Evolutionary conservation across 2,888 invertebrate species (phyloP), one percentile per base, ranked within the genome.

Genomic region (Ichneumoninae sp.): DNA sequence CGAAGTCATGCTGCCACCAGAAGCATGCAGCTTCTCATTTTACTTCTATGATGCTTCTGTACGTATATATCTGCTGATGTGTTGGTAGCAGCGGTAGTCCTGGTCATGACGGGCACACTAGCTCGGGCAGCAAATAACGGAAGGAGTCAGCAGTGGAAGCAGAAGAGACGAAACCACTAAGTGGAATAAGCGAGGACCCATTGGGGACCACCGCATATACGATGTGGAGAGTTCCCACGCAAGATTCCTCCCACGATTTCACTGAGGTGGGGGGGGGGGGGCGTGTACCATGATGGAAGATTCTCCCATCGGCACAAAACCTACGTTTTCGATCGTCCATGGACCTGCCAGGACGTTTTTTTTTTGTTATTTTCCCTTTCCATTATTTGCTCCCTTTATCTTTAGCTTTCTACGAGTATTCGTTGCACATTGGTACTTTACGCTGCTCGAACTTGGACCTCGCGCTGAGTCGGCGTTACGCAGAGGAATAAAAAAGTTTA

Each of bases 181-280:
- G 77, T 75, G 73, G 81, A 76, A 68, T 78, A 65, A 77, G 71
- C 66, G 70, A 76, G 74, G 74, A 66, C 81, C 44, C 81, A 68
- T 26, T 65, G 75, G 60, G 75, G 26, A 75, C 83, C 77, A 82
- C 74, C 74, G 50, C 65, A 47, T 44, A 52, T 63, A 79, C 73
- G 30, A 50, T 74, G 50, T 6, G 75, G 83, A 68, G 77, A 87
- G 87, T 90, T 90, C 91, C 90, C 91, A 91, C 91, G 90, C 88
- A 86, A 87, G 86, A 89, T 89, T 90, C 89, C 89, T 90, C 90
- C 89, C 89, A 90, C 90, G 89, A 89, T 88, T 88, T 85, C 79
- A 69, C 83, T 80, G 83, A 81, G 80, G 85, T 80, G 87, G 16
- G 83, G 82, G 86, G 10, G 83, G 82, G 10, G 83, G 82, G 86